phyloP scores from a whole-genome alignment of 2,113 vertebrate species.

The Ophthalmolycus amberensis region DNA sequence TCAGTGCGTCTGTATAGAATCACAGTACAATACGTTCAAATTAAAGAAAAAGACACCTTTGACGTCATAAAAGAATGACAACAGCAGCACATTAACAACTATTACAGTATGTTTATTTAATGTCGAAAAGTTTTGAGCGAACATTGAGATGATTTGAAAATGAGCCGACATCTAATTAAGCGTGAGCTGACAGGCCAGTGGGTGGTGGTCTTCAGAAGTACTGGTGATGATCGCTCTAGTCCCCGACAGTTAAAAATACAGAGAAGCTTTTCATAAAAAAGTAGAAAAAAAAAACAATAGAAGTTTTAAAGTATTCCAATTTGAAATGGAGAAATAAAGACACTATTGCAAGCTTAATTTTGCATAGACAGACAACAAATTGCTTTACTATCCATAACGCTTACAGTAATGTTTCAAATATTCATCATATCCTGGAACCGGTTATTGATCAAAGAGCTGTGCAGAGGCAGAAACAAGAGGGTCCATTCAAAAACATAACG shows the following conservation, averaged over 20 bases:
- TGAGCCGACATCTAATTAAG: not conserved
- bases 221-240: not conserved
- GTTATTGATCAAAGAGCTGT: not conserved
- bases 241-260: not conserved
- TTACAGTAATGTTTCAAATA: not conserved
- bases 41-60: not conserved
- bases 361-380: not conserved
- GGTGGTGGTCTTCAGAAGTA: slow-evolving; percentile 43
- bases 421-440: not conserved
- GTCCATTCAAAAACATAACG: not conserved
- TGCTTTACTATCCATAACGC: not conserved
- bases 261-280: not conserved
- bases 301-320: not conserved
- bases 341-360: not conserved
- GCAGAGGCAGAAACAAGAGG: not conserved
- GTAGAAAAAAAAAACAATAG: not conserved
- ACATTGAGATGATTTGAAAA: not conserved
- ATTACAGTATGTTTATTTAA: slow-evolving; percentile 57
- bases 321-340: not conserved
- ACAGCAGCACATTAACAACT: not conserved
- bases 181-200: slow-evolving; percentile 52
- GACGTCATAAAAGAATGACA: not conserved
- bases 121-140: not conserved
- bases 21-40: not conserved
- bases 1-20: not conserved